phyloP scores from a whole-genome alignment of 1,140 invertebrate genomes.

The Bombus vancouverensis region DNA sequence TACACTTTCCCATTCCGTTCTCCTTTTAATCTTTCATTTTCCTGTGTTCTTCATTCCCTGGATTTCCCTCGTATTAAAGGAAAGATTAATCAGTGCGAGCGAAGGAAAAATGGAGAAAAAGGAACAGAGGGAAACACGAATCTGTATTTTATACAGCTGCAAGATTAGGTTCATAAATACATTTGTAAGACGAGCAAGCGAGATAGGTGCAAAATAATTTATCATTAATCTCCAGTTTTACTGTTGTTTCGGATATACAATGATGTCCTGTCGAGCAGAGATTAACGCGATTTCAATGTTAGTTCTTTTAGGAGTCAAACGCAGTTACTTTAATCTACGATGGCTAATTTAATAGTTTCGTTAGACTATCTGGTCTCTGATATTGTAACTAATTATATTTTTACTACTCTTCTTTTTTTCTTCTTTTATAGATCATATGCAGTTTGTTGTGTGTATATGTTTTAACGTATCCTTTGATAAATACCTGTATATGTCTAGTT shows the following conservation, averaged over 20 bases:
- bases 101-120: background rate
- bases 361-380: background rate
- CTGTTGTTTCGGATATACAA: background rate
- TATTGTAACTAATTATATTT: constrained; percentile 16
- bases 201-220: constrained; percentile 10
- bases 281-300: background rate
- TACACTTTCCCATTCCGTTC: background rate
- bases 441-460: constrained; percentile 1
- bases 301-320: background rate
- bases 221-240: constrained; percentile 12
- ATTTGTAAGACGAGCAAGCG: background rate
- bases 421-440: background rate
- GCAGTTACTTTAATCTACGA: background rate
- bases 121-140: background rate
- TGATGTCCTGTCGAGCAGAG: too few relatives aligned
- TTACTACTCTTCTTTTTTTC: background rate
- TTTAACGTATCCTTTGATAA: constrained; percentile 30
- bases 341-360: background rate
- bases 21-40: constrained; percentile 6
- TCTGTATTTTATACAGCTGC: background rate
- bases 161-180: constrained; percentile 14
- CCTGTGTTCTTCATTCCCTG: background rate
- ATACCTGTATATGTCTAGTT: background rate
- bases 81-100: constrained; percentile 1
- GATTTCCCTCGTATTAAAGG: background rate